These are phyloP conservation scores for Magallana nippona DNA, from an alignment of 2,888 invertebrate genomes.

Conservation along the genomic window DNA sequence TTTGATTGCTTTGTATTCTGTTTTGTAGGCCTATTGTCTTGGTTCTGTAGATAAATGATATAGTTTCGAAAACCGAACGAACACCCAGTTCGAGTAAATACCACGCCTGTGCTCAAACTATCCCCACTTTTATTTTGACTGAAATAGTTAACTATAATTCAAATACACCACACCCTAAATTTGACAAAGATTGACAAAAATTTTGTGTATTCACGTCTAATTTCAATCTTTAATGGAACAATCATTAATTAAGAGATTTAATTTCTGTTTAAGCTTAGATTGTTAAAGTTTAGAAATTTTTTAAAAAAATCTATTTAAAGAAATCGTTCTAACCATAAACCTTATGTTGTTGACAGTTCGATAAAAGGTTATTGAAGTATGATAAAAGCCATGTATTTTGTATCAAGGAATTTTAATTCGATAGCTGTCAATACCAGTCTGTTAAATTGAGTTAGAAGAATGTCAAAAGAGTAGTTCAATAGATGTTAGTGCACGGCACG, in stretches of 20 bases:
- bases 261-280: background rate
- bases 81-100: conserved; percentile 26
- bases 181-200: background rate
- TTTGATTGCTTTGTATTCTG: background rate
- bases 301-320: background rate
- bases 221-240: background rate
- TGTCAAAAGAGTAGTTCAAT: too few species aligned
- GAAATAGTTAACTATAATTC: background rate
- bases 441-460: too few species aligned
- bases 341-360: too few species aligned
- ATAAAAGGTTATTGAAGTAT: too few species aligned
- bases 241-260: background rate
- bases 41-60: background rate
- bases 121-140: background rate
- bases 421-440: too few species aligned
- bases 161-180: conserved; percentile 18
- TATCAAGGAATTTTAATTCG: too few species aligned
- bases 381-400: too few species aligned
- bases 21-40: background rate
- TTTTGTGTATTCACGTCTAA: background rate
- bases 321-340: too few species aligned
- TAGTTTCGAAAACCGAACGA: background rate
- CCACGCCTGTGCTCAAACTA: background rate
- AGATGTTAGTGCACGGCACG: too few species aligned
- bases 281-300: background rate